phyloP scores from a whole-genome alignment of 2,888 invertebrate genomes.

The Zootermopsis nevadensis region DNA sequence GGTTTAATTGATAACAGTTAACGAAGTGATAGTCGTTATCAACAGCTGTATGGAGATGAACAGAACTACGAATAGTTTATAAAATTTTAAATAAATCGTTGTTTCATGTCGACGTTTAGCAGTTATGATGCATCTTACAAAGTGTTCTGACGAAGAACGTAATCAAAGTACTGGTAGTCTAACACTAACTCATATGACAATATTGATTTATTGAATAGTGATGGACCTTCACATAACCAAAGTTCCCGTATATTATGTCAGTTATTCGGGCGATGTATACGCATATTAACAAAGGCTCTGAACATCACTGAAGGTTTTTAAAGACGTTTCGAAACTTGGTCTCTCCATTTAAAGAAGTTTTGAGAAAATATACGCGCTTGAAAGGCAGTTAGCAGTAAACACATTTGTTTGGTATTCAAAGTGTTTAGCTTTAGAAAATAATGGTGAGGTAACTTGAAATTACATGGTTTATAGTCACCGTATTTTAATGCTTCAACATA shows the following conservation, averaged over 20 bases:
- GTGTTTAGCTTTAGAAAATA: too few relatives aligned
- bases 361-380: too few relatives aligned
- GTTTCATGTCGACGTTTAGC: conserved; percentile 12
- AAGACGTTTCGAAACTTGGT: too few relatives aligned
- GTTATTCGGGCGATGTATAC: too few relatives aligned
- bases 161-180: not conserved
- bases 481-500: too few relatives aligned
- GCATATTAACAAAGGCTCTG: too few relatives aligned
- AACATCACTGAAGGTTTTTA: too few relatives aligned
- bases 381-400: too few relatives aligned
- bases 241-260: not conserved
- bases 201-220: not conserved
- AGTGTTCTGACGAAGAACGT: not conserved
- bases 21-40: not conserved
- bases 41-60: not conserved
- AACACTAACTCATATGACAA: conserved; percentile 3
- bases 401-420: too few relatives aligned
- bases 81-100: not conserved
- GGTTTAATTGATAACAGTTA: conserved; percentile 10
- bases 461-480: too few relatives aligned
- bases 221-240: not conserved
- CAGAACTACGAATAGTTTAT: conserved; percentile 15
- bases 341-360: too few relatives aligned
- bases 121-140: conserved; percentile 13
- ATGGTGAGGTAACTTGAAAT: too few relatives aligned